Conservation (phyloP, 2,113 vertebrate genomes). For the Phylloscopus trochiloides region DNA sequence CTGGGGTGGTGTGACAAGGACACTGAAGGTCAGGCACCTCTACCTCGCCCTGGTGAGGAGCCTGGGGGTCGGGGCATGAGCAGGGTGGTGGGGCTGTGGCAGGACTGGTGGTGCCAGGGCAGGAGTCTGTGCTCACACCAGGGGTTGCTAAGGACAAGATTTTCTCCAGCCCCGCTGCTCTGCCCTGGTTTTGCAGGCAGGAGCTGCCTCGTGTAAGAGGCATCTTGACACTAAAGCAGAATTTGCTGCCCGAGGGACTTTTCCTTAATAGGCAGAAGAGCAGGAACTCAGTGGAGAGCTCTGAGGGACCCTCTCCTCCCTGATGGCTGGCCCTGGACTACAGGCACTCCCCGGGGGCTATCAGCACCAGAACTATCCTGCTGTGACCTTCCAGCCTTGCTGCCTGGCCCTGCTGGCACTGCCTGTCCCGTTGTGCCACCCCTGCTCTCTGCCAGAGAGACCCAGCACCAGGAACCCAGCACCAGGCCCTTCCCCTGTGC, state of each 20-base stretch:
- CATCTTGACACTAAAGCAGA: not conserved
- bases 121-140: rapidly evolving
- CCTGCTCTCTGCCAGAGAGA: not conserved
- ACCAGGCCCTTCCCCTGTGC: not conserved
- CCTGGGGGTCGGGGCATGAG: no score
- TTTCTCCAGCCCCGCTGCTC: rapidly evolving
- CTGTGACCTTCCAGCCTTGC: not conserved
- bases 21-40: rapidly evolving
- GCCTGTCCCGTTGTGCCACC: not conserved
- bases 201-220: not conserved
- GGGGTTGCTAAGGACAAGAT: not conserved
- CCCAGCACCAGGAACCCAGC: not conserved
- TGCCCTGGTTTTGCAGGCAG: not conserved
- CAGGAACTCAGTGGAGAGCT: not conserved
- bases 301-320: not conserved
- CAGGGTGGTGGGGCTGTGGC: not conserved
- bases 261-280: not conserved
- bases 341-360: not conserved
- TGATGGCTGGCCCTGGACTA: not conserved
- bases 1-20: not conserved
- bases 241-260: slow-evolving; percentile 13
- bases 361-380: not conserved
- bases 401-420: not conserved
- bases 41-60: not conserved
- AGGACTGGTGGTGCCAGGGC: not conserved